A percentile compares a stretch with the other conserved stretches of the same genome.
Conservation (phyloP, 2,888 invertebrate species). For the Drosophila monieri region DNA sequence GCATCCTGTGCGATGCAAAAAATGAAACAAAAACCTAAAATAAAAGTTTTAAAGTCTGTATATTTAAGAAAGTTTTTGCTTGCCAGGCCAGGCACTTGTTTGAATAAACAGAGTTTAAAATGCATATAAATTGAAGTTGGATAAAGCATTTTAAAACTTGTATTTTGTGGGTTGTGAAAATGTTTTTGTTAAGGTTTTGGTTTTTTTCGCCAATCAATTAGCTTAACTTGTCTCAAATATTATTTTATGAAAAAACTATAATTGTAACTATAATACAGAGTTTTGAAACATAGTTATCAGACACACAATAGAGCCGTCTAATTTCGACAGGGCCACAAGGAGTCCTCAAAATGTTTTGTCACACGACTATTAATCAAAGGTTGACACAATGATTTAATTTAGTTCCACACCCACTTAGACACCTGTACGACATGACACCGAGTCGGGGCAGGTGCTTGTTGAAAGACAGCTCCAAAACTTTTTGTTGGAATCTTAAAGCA, state of each 20-base stretch:
- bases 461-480: constrained; percentile 38
- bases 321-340: background rate
- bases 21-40: constrained; percentile 1
- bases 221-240: no score
- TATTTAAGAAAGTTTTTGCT: constrained; percentile 7
- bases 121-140: background rate
- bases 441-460: constrained; percentile 19
- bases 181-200: background rate
- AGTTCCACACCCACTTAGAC: constrained; percentile 53
- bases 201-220: background rate
- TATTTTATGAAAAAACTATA: no score
- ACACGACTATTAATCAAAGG: constrained; percentile 56
- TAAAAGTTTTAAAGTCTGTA: constrained; percentile 15
- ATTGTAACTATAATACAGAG: no score
- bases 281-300: no score
- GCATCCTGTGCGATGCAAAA: background rate
- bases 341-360: constrained; percentile 24
- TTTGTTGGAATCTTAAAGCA: constrained; percentile 38
- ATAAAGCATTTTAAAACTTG: background rate
- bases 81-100: constrained; percentile 20
- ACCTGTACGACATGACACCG: constrained; percentile 48
- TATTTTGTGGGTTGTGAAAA: background rate
- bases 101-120: constrained; percentile 25
- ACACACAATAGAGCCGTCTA: background rate
- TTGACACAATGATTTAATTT: constrained; percentile 49